phyloP scores from a whole-genome alignment of 2,113 vertebrate genomes.

The Spheniscus mendiculus region DNA sequence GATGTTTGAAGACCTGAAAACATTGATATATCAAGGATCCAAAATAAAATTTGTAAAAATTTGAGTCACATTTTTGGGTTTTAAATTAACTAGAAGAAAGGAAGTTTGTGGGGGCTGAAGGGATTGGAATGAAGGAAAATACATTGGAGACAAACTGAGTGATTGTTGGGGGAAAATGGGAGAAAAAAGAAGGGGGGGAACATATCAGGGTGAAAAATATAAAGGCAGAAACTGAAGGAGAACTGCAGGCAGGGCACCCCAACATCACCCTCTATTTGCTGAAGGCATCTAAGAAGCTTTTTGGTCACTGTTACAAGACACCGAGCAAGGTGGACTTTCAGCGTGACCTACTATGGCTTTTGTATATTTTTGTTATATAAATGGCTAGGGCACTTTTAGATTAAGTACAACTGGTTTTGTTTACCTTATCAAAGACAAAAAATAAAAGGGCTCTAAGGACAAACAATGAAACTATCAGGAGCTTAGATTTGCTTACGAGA shows the following conservation, averaged over 20 bases:
- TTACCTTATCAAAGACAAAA: background rate
- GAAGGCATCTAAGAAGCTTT: background rate
- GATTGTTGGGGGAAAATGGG: background rate
- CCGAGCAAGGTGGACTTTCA: background rate
- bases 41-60: background rate
- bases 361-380: background rate
- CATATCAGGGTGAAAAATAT: background rate
- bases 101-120: background rate
- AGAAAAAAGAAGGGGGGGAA: background rate
- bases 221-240: background rate
- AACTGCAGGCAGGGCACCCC: background rate
- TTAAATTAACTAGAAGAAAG: background rate
- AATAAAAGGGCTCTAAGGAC: background rate
- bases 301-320: background rate
- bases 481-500: background rate
- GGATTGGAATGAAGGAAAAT: background rate
- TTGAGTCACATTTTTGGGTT: background rate
- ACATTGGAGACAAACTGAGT: background rate
- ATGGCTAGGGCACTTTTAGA: background rate
- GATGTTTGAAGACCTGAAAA: background rate
- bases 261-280: background rate
- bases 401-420: background rate
- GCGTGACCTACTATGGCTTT: background rate
- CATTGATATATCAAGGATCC: background rate
- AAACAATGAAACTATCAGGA: background rate